These are phyloP conservation scores for Neelides folsomi DNA, from an alignment of 2,888 invertebrate species.

Conservation along the genomic window DNA sequence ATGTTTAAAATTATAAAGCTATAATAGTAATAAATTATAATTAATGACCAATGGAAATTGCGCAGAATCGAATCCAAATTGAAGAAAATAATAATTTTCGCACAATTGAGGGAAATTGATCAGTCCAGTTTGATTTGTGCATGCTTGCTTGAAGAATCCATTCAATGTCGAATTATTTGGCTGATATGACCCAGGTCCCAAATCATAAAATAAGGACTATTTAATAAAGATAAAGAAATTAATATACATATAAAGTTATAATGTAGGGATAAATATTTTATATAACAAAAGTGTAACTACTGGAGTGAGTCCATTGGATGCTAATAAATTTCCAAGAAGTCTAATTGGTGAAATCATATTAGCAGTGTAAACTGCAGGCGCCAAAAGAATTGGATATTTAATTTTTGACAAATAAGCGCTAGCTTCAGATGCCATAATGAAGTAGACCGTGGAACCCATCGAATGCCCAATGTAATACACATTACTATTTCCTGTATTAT, in stretches of 20 bases:
- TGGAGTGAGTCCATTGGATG: too few species aligned
- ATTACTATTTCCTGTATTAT: neutral
- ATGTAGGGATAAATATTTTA: too few species aligned
- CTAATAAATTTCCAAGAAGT: neutral
- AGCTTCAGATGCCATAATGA: constrained; percentile 1
- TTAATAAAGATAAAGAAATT: neutral
- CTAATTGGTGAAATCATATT: neutral
- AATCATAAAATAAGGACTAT: neutral
- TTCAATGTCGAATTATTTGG: neutral
- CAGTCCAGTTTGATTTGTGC: neutral
- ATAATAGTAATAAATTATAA: neutral
- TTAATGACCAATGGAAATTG: neutral
- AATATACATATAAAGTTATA: too few species aligned
- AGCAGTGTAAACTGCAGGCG: neutral
- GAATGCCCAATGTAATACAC: constrained; percentile 6
- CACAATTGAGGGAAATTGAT: neutral
- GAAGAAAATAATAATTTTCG: neutral
- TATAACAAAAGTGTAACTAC: too few species aligned
- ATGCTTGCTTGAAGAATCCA: neutral
- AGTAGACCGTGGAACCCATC: neutral
- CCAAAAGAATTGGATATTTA: neutral
- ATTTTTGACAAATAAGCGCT: neutral
- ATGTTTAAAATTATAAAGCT: too few species aligned
- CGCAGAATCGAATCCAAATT: neutral
- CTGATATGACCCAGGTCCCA: neutral